Evolutionary conservation across 2,797 vertebrate genomes (phyloP).

Genomic region (Sebastes diaconus): DNA sequence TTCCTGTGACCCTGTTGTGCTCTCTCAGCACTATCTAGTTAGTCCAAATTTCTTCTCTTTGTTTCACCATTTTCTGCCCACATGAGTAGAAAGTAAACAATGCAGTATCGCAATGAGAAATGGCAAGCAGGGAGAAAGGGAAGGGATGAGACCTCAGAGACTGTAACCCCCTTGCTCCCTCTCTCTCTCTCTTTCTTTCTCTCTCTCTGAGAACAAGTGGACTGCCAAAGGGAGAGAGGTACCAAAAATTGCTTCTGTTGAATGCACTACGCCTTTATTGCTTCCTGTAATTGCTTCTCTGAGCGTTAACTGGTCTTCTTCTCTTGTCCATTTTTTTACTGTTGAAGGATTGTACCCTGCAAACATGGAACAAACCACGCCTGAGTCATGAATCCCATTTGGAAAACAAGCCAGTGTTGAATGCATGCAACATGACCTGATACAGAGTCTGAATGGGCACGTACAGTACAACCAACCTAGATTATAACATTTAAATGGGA

Average conservation of each 20-base stretch:
- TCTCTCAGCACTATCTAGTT: conserved; percentile 65
- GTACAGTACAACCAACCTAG: background rate
- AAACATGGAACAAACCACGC: conserved; percentile 49
- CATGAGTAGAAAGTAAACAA: conserved; percentile 75
- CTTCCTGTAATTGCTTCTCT: conserved; percentile 83
- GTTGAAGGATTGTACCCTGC: conserved; percentile 58
- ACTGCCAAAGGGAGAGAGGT: conserved; percentile 73
- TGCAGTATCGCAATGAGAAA: conserved; percentile 74
- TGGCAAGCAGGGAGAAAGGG: conserved; percentile 56
- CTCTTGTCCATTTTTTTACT: conserved; percentile 59
- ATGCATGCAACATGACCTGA: background rate
- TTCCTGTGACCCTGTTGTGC: conserved; percentile 59
- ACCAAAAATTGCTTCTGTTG: conserved; percentile 80
- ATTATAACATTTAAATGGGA: background rate
- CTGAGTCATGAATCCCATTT: conserved; percentile 56
- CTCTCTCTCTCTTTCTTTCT: conserved; percentile 9
- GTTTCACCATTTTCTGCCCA: conserved; percentile 64
- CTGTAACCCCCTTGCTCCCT: conserved; percentile 45
- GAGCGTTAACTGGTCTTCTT: conserved; percentile 75
- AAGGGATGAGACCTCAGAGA: conserved; percentile 63
- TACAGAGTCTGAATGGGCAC: background rate
- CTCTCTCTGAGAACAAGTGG: conserved; percentile 62
- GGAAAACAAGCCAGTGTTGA: conserved; percentile 30
- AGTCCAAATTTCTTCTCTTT: conserved; percentile 67
- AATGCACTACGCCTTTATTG: conserved; percentile 81